Conservation (phyloP, 2,113 vertebrate genomes). For the Chroicocephalus ridibundus region DNA sequence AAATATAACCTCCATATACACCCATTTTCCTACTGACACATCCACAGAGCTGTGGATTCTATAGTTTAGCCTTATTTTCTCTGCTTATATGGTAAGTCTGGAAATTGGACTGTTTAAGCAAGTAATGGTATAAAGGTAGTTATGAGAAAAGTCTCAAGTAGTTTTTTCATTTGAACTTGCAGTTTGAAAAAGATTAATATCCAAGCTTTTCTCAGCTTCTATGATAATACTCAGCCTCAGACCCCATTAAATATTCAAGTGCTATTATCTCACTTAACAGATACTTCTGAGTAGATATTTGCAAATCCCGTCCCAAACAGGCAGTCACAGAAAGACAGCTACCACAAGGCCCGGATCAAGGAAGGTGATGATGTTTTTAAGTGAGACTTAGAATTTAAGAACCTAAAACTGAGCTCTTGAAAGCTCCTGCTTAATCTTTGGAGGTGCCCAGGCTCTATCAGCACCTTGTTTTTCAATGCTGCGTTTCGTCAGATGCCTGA, state of each 20-base stretch:
- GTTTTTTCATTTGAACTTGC: neutral
- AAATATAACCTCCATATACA: neutral
- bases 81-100: neutral
- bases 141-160: neutral
- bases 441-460: constrained; percentile 36
- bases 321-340: neutral
- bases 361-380: neutral
- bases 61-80: neutral
- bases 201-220: neutral
- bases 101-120: neutral
- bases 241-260: neutral
- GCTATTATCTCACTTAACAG: neutral
- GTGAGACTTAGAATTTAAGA: constrained; percentile 37
- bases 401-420: constrained; percentile 20
- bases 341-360: neutral
- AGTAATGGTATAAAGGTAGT: neutral
- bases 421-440: constrained; percentile 28
- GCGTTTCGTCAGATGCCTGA: neutral
- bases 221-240: neutral
- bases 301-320: constrained; percentile 13
- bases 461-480: constrained; percentile 25
- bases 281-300: neutral
- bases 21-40: neutral
- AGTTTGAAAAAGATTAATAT: neutral
- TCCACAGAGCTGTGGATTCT: neutral